phyloP scores from a whole-genome alignment of 2,113 vertebrate species.

The Psephotus haematonotus region DNA sequence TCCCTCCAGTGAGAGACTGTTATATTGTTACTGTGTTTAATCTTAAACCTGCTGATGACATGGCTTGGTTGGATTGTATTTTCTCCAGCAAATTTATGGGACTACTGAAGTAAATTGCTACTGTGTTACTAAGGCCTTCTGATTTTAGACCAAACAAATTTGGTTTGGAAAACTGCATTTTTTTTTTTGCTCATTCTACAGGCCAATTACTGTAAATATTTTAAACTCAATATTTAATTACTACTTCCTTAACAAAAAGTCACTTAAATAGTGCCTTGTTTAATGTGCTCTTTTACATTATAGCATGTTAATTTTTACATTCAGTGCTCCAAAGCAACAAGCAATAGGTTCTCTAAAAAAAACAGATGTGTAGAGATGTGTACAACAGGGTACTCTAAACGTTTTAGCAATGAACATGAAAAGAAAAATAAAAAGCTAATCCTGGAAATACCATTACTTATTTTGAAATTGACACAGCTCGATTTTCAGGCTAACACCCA shows the following conservation, averaged over 20 bases:
- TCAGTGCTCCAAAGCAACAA: not conserved
- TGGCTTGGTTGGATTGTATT: not conserved
- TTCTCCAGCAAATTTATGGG: not conserved
- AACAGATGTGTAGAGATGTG: slow-evolving; percentile 46
- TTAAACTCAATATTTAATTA: slow-evolving; percentile 35
- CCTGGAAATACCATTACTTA: slow-evolving; percentile 77
- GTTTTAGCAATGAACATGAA: slow-evolving; percentile 65
- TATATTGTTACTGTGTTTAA: not conserved
- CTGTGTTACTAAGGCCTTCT: not conserved
- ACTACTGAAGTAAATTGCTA: not conserved
- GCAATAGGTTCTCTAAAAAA: slow-evolving; percentile 51
- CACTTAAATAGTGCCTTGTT: not conserved
- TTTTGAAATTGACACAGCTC: slow-evolving; percentile 74
- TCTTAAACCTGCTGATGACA: not conserved
- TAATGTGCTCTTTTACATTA: not conserved
- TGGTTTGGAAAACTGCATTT: not conserved
- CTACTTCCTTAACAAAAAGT: not conserved
- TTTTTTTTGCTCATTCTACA: slow-evolving; percentile 31
- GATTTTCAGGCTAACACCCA: slow-evolving; percentile 72
- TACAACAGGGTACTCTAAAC: slow-evolving; percentile 62
- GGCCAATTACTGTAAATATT: not conserved
- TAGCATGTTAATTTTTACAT: slow-evolving; percentile 52
- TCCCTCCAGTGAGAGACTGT: not conserved
- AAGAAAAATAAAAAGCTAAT: slow-evolving; percentile 53
- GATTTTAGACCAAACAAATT: not conserved